These are phyloP conservation scores for Ormyrus thymus DNA, from an alignment of 2,888 invertebrate genomes.

Conservation along the genomic window DNA sequence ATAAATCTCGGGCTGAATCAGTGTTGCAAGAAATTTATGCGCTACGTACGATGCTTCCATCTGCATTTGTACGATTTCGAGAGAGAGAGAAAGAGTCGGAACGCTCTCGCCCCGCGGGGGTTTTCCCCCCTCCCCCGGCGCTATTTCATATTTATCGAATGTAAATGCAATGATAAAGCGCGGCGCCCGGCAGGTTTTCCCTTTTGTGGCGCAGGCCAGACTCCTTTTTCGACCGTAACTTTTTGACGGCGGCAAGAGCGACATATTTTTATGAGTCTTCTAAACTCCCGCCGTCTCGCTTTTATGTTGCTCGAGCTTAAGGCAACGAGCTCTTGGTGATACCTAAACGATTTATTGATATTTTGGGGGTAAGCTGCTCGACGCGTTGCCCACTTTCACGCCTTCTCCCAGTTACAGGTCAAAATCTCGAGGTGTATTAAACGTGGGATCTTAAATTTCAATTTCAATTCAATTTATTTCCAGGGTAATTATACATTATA, in stretches of 20 bases:
- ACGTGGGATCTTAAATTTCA: background rate
- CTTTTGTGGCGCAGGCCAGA: conserved; percentile 1
- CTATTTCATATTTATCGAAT: conserved; percentile 55
- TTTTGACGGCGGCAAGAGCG: conserved; percentile 8
- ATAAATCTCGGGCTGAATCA: conserved; percentile 49
- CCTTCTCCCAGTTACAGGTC: conserved; percentile 17
- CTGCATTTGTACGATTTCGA: conserved; percentile 41
- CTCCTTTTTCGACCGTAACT: conserved; percentile 22
- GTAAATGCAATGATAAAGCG: conserved; percentile 53
- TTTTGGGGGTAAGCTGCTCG: conserved; percentile 24
- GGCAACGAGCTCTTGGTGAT: background rate
- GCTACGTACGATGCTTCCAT: conserved; percentile 30
- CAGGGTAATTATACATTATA: no score
- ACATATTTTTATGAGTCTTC: conserved; percentile 43
- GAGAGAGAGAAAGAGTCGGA: background rate
- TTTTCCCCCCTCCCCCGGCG: background rate
- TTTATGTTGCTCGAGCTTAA: conserved; percentile 33
- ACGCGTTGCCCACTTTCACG: conserved; percentile 12
- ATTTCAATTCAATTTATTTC: no score
- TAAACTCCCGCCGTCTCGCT: conserved; percentile 19
- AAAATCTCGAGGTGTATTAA: conserved; percentile 25
- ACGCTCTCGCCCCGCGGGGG: conserved; percentile 18
- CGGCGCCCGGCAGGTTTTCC: conserved; percentile 6
- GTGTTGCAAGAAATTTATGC: conserved; percentile 47
- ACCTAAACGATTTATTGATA: conserved; percentile 30